Percentiles rank a stretch among this genome's conserved stretches.
phyloP scores from a whole-genome alignment of 2,797 vertebrate species.

The Microhierax caerulescens region DNA sequence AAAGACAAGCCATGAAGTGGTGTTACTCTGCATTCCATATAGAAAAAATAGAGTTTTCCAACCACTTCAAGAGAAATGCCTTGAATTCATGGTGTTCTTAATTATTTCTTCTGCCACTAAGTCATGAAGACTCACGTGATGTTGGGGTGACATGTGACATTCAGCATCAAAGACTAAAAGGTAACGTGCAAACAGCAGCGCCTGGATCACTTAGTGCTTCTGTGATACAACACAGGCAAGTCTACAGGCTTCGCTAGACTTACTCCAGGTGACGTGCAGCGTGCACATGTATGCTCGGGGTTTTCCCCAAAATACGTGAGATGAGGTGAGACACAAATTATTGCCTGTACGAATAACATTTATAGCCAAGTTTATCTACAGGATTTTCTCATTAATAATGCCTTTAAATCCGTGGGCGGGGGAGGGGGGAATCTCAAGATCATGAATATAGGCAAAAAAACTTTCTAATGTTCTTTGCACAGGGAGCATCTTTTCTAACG shows the following conservation, averaged over 20 bases:
- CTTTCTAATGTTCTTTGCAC: background rate
- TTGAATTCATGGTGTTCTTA: background rate
- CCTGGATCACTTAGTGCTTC: background rate
- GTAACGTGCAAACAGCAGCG: background rate
- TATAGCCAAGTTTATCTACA: background rate
- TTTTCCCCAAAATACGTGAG: background rate
- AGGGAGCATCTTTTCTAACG: constrained; percentile 7
- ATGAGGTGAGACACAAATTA: background rate
- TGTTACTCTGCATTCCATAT: background rate
- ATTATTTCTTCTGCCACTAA: background rate
- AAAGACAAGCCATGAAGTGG: background rate
- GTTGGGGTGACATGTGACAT: background rate
- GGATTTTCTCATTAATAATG: constrained; percentile 18
- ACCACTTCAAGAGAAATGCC: background rate
- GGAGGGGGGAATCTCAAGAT: background rate
- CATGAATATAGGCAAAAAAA: background rate
- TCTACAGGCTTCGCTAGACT: background rate
- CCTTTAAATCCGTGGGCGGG: background rate
- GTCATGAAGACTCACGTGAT: background rate
- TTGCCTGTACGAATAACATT: constrained; percentile 16
- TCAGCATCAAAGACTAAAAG: background rate
- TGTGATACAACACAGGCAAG: background rate
- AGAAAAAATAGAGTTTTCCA: constrained; percentile 37
- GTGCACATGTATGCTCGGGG: background rate
- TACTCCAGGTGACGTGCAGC: background rate